Evolutionary conservation across 2,797 vertebrate species (phyloP), one percentile per base, ranked within the genome.

Genomic region (Sciaenops ocellatus): DNA sequence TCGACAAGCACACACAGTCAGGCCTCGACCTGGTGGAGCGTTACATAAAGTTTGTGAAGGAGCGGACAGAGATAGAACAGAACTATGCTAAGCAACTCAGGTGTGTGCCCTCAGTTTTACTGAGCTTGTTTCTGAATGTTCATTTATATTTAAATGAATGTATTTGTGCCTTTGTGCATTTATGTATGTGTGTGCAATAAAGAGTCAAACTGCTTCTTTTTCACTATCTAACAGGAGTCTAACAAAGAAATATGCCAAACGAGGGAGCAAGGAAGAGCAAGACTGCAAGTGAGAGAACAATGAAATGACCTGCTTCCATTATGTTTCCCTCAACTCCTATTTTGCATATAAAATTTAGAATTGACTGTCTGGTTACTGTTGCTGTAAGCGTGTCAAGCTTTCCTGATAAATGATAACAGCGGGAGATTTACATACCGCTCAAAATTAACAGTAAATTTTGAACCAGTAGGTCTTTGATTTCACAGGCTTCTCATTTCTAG

Each of bases 21-120:
- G 98, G 98, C 30, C 96, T 98, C 59, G 98, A 99, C 85, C 95
- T 97, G 79, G 90, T 98, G 89, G 98, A 99, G 50, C 97, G 97
- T 65, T 99, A 98, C 88, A 95, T 98, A 78, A 99, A 99, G 93
- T 99, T 99, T 89, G 98, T 99, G 5, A 98, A 97, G 90, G 98
- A 99, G 30, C 94, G 98, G 78, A 95, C 97, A 0, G 98, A 99
- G 68, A 96, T 99, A 5, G 98, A 99, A 63, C 96, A 98, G 95
- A 95, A 52, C 94, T 99, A 99, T 86, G 96, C 97, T 90, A 99
- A 99, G 79, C 97, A 98, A 61, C 96, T 99, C 91, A 96, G 98
- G 98, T 97, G 92, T 97, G 92, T 93, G 87, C 17, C 46, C 42
- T 5, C 1, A 6, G 4, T 56, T 50, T 76, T n/a, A 48, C 13